Percentiles rank a stretch among this genome's conserved stretches.
Conservation (phyloP, 1,140 invertebrate genomes). For the Nephila pilipes region DNA sequence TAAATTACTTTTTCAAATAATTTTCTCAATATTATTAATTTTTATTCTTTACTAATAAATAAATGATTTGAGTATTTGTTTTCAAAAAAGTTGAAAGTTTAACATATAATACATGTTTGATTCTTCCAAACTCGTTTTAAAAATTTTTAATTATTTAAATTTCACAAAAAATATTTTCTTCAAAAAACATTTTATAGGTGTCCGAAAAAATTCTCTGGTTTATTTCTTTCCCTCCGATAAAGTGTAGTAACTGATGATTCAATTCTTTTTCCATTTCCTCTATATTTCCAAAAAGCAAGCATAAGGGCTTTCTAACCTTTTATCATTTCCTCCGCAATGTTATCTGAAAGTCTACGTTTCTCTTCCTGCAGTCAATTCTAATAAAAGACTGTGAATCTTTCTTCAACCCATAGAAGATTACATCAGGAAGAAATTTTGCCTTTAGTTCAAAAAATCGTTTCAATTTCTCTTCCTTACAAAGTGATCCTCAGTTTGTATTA, state of each 20-base stretch:
- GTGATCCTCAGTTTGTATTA: background rate
- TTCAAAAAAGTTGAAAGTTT: too few species aligned
- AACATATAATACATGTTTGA: too few species aligned
- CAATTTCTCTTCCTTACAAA: background rate
- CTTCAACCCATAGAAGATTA: background rate
- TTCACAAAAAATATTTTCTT: background rate
- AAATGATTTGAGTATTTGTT: too few species aligned
- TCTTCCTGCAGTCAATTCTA: background rate
- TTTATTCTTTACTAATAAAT: too few species aligned
- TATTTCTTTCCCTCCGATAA: background rate
- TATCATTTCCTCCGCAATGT: conserved; percentile 14
- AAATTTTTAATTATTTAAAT: too few species aligned
- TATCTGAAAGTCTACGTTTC: background rate
- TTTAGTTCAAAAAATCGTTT: background rate
- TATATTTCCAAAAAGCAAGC: background rate
- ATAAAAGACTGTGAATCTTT: background rate
- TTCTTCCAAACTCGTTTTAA: too few species aligned
- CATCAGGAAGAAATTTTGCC: background rate
- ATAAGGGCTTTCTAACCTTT: background rate
- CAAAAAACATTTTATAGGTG: background rate
- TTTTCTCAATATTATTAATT: too few species aligned
- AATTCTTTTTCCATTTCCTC: conserved; percentile 28
- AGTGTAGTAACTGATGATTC: conserved; percentile 13
- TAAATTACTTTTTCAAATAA: too few species aligned
- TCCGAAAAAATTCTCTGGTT: background rate